Conservation (phyloP, 2,888 invertebrate genomes). For the Machimus atricapillus region DNA sequence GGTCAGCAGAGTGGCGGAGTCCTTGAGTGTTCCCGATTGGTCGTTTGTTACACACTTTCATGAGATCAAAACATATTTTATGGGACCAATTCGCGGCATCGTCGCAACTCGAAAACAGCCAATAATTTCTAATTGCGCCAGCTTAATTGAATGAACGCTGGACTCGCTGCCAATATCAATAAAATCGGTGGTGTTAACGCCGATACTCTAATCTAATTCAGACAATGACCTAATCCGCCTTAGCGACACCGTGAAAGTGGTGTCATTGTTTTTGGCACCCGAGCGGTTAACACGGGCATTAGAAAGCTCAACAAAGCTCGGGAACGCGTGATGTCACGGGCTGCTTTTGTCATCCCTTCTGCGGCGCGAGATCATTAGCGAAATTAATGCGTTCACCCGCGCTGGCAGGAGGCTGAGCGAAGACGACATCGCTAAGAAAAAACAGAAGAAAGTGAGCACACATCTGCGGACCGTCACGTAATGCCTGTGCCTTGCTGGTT, state of each 20-base stretch:
- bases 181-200: neutral
- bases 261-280: constrained; percentile 12
- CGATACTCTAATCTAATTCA: constrained; percentile 4
- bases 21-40: neutral
- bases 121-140: neutral
- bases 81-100: neutral
- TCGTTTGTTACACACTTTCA: neutral
- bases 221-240: constrained; percentile 17
- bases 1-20: neutral
- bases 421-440: neutral
- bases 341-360: constrained; percentile 18
- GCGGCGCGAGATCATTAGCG: neutral
- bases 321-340: constrained; percentile 13
- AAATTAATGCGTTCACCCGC: constrained; percentile 32
- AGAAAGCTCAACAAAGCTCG: neutral
- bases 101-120: neutral
- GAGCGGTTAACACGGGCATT: neutral
- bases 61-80: neutral
- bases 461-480: constrained; percentile 30
- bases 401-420: neutral
- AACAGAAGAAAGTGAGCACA: neutral
- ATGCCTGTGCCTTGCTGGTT: neutral
- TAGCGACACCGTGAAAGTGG: constrained; percentile 5
- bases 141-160: neutral
- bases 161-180: neutral